Evolutionary conservation across 1,140 invertebrate species (phyloP), one percentile per base, ranked within the genome.

Genomic region (Acromyrmex heyeri): DNA sequence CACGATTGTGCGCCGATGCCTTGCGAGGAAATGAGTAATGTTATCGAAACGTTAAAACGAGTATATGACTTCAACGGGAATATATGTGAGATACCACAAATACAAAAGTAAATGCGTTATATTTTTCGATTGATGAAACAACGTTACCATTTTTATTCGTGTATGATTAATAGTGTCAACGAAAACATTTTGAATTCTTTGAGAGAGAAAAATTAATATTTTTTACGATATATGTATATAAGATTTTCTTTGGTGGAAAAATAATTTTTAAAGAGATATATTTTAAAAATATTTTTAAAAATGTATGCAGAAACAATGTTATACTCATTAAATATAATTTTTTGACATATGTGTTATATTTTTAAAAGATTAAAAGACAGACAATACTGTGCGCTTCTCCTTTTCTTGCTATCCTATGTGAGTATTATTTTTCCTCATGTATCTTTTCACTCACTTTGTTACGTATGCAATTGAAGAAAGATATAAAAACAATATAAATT

Each of bases 41-140:
- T 91, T 6, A 69, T 88, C 3, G 93, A 94, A 88, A 91, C 91
- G 7, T 86, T 94, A 12, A 94, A 93, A 83, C 88, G 90, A 27
- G 59, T 93, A 7, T 89, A 91, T 7, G 67, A 27, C 50, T 88
- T 93, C 38, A 87, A 79, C 64, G 93, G 92, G 30, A 93, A 93
- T 72, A 89, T 79, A 48, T 91, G 90, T 64, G 67, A 91, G 21
- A 44, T 92, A 24, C 92, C 92, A 48, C 16, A 86, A 38, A 5
- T 91, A 18, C 57, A n/a, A 8, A 75, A 50, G 2, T 88, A 67
- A 85, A 18, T 3, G 16, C n/a, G 7, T 14, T 61, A 53, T 72
- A 72, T 14, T 27, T 27, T 79, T 81, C 1, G n/a, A 55, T 6
- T 69, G 14, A 30, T 44, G 0, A 81, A 67, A 69, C 2, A 67